These are phyloP conservation scores for Otolemur garnettii DNA, from an alignment of 2,113 vertebrate species.

Conservation along the genomic window DNA sequence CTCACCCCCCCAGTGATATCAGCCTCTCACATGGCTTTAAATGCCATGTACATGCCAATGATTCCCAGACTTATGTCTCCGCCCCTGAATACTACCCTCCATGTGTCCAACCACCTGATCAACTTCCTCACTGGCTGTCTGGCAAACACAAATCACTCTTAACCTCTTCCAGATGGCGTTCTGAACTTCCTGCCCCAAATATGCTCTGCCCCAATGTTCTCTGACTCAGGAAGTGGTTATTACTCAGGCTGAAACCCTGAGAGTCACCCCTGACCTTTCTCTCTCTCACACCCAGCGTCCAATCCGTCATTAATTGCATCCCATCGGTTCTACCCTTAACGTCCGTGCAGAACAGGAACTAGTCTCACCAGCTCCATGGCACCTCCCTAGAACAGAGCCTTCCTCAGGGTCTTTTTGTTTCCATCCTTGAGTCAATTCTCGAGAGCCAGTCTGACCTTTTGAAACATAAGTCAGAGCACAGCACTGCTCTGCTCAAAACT, in stretches of 20 bases:
- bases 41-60: no score
- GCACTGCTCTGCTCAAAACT: neutral
- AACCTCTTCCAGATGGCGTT: no score
- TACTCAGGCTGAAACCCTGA: neutral
- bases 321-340: neutral
- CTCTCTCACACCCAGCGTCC: neutral
- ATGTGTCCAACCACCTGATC: no score
- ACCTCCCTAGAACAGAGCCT: neutral
- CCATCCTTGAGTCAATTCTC: neutral
- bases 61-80: no score
- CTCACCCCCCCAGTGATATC: no score
- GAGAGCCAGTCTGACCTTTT: neutral
- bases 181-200: no score
- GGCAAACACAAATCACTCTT: no score
- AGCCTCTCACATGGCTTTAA: no score
- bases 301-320: fast-evolving
- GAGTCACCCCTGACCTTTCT: neutral
- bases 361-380: neutral
- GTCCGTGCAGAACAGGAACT: neutral
- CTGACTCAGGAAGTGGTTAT: no score
- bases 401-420: neutral
- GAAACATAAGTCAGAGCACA: neutral
- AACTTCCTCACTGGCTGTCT: no score
- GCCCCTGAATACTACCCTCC: no score
- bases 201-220: no score